phyloP scores from a whole-genome alignment of 2,797 vertebrate species.

The Falco novaeseelandiae region DNA sequence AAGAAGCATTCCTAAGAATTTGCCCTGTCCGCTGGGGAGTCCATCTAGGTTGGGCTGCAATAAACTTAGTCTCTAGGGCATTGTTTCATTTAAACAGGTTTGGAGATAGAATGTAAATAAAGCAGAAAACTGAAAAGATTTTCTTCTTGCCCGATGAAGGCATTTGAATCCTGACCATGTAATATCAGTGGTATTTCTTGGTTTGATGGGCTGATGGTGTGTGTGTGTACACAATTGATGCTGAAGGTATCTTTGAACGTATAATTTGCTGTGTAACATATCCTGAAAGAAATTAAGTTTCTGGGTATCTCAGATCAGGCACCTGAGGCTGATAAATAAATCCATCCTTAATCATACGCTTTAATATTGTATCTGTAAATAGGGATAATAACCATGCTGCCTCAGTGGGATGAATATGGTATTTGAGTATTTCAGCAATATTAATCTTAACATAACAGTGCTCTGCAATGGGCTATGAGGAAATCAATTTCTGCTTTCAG shows the following conservation, averaged over 20 bases:
- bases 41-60: not conserved
- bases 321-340: not conserved
- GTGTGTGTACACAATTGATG: not conserved
- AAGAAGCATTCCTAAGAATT: not conserved
- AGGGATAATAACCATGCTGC: not conserved
- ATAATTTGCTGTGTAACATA: not conserved
- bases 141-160: not conserved
- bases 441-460: not conserved
- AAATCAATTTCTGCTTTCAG: not conserved
- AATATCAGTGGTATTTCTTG: not conserved
- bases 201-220: not conserved
- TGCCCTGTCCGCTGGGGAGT: not conserved
- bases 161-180: not conserved
- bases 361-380: not conserved
- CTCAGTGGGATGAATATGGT: not conserved
- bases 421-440: not conserved
- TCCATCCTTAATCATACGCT: not conserved
- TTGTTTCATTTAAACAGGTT: not conserved
- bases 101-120: not conserved
- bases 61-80: not conserved
- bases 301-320: not conserved
- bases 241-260: not conserved
- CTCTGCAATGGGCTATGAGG: not conserved
- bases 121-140: not conserved
- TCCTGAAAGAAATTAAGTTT: not conserved